These are phyloP conservation scores for Allacma fusca DNA, from an alignment of 2,888 invertebrate species.

Conservation along the genomic window DNA sequence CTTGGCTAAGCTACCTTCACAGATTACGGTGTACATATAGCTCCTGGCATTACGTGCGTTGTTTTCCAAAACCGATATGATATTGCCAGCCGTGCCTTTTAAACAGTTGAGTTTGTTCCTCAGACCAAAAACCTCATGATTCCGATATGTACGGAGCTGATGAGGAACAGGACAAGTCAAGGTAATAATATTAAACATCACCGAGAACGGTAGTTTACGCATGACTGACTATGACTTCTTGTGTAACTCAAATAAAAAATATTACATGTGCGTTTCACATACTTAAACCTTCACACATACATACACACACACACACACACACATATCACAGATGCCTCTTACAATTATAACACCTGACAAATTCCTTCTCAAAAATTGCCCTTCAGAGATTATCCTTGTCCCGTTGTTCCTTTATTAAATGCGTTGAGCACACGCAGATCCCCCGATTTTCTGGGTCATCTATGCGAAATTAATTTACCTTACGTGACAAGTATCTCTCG, in stretches of 20 bases:
- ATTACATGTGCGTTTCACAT: not conserved
- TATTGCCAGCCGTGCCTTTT: not conserved
- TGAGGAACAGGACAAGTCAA: not conserved
- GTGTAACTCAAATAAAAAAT: conserved; percentile 8
- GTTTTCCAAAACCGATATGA: not conserved
- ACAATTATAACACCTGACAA: conserved; percentile 3
- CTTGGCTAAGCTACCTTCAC: too few species aligned
- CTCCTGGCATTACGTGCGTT: not conserved
- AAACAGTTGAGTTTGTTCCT: not conserved
- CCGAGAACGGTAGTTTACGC: conserved; percentile 18
- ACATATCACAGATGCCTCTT: not conserved
- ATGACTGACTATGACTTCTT: not conserved
- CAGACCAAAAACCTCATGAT: conserved; percentile 27
- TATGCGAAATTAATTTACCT: not conserved
- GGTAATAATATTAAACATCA: not conserved
- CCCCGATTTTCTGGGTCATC: not conserved
- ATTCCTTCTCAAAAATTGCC: not conserved
- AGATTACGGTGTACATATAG: not conserved
- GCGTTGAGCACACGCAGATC: not conserved
- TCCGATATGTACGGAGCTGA: not conserved
- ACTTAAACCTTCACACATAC: too few species aligned
- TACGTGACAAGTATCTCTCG: not conserved
- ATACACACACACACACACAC: too few species aligned
- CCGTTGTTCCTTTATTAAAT: not conserved
- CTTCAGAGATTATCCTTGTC: not conserved